Conservation (phyloP, 1,140 invertebrate genomes). For the Medauroidea extradentata region DNA sequence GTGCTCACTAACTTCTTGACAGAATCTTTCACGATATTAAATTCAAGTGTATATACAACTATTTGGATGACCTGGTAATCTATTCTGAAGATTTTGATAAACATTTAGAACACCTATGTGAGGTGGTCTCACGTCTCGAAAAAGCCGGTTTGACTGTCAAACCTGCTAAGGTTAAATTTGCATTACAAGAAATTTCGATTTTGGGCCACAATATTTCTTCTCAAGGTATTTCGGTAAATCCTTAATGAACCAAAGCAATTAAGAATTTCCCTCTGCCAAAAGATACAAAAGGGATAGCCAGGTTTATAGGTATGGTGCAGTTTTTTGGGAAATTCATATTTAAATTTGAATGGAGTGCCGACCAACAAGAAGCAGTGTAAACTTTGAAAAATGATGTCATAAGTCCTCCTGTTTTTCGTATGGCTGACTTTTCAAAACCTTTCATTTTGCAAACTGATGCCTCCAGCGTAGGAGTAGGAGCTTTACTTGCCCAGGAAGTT, state of each 20-base stretch:
- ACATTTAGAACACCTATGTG: conserved; percentile 17
- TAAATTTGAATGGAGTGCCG: conserved; percentile 31
- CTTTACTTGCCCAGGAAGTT: conserved; percentile 32
- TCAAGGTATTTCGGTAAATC: conserved; percentile 1
- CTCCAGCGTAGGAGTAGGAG: conserved; percentile 31
- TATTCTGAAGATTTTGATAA: conserved; percentile 14
- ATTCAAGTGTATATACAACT: conserved; percentile 12
- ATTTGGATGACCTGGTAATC: conserved; percentile 36
- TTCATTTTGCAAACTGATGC: conserved; percentile 40
- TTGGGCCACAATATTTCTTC: conserved; percentile 13
- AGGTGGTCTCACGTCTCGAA: conserved; percentile 17
- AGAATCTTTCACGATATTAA: not conserved
- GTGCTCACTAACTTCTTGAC: not conserved
- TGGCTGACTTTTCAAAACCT: conserved; percentile 33
- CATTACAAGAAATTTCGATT: not conserved
- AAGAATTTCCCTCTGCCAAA: conserved; percentile 12
- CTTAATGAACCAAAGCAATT: conserved; percentile 10
- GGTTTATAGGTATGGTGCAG: not conserved
- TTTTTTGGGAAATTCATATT: not conserved
- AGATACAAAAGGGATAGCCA: not conserved
- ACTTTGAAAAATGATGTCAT: conserved; percentile 28
- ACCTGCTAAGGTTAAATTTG: conserved; percentile 16
- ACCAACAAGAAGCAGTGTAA: conserved; percentile 33
- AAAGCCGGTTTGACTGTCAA: conserved; percentile 19
- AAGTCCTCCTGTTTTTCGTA: conserved; percentile 32